Evolutionary conservation across 2,113 vertebrate species (phyloP).

Genomic region (Ochotona curzoniae): DNA sequence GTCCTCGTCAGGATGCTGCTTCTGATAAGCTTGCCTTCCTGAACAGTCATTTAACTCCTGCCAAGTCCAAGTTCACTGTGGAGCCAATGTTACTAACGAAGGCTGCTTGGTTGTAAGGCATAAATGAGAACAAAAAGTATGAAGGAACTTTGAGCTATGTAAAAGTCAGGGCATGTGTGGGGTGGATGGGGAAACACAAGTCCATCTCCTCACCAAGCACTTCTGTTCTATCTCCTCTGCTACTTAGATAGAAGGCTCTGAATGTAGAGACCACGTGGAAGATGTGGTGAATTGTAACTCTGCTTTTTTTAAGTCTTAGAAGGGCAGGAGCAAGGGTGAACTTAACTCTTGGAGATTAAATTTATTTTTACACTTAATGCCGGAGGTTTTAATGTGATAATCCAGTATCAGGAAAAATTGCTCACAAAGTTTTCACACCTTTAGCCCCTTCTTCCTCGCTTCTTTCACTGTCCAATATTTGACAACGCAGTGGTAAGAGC

Average conservation of each 20-base stretch:
- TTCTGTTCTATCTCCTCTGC: too few relatives aligned
- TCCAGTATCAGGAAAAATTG: neutral
- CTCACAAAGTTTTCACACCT: neutral
- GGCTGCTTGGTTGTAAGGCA: neutral
- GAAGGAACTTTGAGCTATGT: neutral
- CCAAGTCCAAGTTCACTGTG: neutral
- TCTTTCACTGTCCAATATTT: neutral
- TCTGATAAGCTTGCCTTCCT: neutral
- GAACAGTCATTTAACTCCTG: neutral
- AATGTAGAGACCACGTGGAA: accelerated
- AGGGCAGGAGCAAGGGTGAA: neutral
- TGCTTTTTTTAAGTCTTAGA: neutral
- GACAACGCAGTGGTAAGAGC: neutral
- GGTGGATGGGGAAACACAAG: neutral
- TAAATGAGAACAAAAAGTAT: neutral
- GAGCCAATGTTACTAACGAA: neutral
- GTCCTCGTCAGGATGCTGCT: neutral
- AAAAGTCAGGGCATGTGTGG: neutral
- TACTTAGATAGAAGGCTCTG: neutral
- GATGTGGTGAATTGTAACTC: accelerated
- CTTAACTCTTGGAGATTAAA: neutral
- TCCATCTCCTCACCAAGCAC: neutral
- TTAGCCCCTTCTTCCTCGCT: neutral
- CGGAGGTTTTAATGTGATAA: neutral
- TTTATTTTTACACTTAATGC: neutral